These are phyloP conservation scores for Dicerorhinus sumatrensis DNA, from an alignment of 2,113 vertebrate genomes.

Conservation along the genomic window DNA sequence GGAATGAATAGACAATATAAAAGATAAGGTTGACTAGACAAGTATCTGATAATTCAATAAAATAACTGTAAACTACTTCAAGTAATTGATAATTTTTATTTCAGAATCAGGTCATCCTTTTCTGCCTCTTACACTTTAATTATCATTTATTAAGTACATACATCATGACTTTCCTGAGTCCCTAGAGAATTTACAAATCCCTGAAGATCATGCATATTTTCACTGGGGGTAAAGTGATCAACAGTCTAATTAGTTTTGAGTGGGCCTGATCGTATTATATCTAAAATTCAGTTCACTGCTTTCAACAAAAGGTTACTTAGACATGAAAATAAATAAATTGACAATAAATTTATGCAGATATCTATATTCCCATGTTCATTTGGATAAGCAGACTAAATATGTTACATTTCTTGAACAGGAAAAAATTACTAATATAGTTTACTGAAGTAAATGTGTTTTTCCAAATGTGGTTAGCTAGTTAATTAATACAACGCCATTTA, in stretches of 20 bases:
- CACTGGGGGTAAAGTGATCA: background rate
- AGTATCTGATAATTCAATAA: slow-evolving; percentile 7
- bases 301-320: slow-evolving; percentile 10
- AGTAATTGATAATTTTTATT: slow-evolving; percentile 54
- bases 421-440: background rate
- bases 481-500: background rate
- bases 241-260: slow-evolving; percentile 50
- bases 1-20: background rate
- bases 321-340: background rate
- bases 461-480: background rate
- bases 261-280: background rate
- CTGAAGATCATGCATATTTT: background rate
- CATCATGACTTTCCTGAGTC: background rate
- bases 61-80: slow-evolving; percentile 47
- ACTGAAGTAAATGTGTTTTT: background rate
- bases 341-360: background rate
- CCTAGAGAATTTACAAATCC: slow-evolving; percentile 25
- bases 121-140: slow-evolving; percentile 31
- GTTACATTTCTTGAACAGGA: slow-evolving; percentile 25
- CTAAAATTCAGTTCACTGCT: slow-evolving; percentile 31
- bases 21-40: background rate
- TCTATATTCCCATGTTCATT: background rate
- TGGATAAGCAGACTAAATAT: background rate
- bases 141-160: slow-evolving; percentile 25
- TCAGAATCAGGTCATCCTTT: slow-evolving; percentile 49